phyloP scores from a whole-genome alignment of 2,888 invertebrate species.

The Heliconius erato region DNA sequence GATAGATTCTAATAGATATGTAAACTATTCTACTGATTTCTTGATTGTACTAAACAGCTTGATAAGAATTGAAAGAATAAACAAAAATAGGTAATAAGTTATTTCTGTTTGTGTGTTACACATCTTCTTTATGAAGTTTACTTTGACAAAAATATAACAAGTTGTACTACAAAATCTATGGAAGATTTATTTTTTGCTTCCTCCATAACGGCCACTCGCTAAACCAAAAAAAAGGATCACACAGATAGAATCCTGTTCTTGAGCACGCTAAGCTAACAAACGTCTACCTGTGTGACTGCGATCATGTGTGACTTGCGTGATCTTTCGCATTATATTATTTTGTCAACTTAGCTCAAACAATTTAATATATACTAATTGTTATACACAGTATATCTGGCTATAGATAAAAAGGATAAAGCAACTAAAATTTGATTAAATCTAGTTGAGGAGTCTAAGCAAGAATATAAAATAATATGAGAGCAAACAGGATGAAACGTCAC shows the following conservation, averaged over 20 bases:
- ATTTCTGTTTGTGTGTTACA: not conserved
- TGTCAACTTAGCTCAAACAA: conserved; percentile 44
- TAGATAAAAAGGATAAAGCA: not conserved
- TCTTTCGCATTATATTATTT: conserved; percentile 56
- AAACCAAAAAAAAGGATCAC: conserved; percentile 68
- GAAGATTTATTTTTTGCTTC: conserved; percentile 67
- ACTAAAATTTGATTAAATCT: not conserved
- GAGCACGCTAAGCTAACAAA: conserved; percentile 67
- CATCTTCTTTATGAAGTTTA: conserved; percentile 23
- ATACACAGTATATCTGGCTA: not conserved
- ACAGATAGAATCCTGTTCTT: conserved; percentile 79
- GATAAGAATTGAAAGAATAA: not conserved
- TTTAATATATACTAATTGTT: conserved; percentile 3
- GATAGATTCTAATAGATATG: conserved; percentile 50
- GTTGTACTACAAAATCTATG: not conserved
- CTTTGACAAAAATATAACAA: not conserved
- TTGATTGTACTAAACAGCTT: not conserved
- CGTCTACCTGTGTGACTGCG: conserved; percentile 71
- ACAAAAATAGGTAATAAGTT: not conserved
- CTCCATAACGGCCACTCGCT: conserved; percentile 78
- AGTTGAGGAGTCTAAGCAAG: conserved; percentile 6
- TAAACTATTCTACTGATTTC: not conserved
- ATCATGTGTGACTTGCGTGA: conserved; percentile 74
- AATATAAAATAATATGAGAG: conserved; percentile 22
- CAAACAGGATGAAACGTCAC: conserved; percentile 54